Base-by-base conservation (phyloP, 2,113 vertebrate species). In the Meles meles region DNA sequence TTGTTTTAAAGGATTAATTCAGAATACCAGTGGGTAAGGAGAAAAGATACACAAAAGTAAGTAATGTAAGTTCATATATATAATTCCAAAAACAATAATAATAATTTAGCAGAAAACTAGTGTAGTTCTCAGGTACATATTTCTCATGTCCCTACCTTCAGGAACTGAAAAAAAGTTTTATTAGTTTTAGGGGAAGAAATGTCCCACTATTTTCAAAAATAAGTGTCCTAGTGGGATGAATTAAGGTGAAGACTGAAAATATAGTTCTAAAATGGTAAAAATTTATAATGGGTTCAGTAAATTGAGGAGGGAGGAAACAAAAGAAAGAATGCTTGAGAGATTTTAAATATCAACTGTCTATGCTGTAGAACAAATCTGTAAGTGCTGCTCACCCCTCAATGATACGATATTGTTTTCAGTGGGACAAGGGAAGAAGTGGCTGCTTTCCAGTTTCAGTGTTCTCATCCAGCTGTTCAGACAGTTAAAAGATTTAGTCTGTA, bases 271-370 rank as follows among this genome's bases (percentile, higher is more conserved):
- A 90, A 72, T 71, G 71, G 21, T 39, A 86, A 92, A 93, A 91
- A 91, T 77, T 69, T 97, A 67, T 87, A 96, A 55, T 82, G 67
- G 94, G 42, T 65, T 91, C 57, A 96, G 80, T 94, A 93, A 94
- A 37, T 59, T 92, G 11, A n/a, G 31, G 31, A 69, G 34, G 21
- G 80, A 80, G 34, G 18, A 89, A 95, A 91, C 34, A 94, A 52
- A 7, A 88, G 61, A 95, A 90, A 91, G 27, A 90, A 49, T 69
- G 3, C 37, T 86, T 97, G 72, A 57, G 88, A 79, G 67, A 39
- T 83, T 84, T 94, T 95, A 77, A 86, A 13, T 27, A 96, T 52
- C 57, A 95, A 63, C 67, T 86, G 17, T 81, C 67, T n/a, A 29
- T 85, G 23, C 7, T 34, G 13, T 39, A 76, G 42, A 93, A 76